Base-by-base conservation (phyloP, 1,140 invertebrate species). In the Camponotus vicinus region DNA sequence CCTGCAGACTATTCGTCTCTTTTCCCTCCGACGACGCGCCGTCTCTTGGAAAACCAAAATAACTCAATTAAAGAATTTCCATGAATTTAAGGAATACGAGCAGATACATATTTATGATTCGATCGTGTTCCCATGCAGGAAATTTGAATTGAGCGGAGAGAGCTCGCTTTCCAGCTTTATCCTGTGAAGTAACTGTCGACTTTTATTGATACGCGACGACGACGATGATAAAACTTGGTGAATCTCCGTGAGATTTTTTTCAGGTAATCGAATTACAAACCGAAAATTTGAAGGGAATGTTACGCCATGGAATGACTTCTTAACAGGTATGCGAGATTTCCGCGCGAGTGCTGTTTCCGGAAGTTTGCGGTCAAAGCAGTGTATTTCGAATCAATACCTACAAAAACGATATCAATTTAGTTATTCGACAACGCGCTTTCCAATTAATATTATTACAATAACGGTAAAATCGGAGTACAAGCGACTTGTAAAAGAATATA, bases 21-120 rank as follows among this genome's bases (percentile, higher is more conserved):
- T 75, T 69, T 85, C n/a, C 8, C 61, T 52, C 21, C 85, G 37
- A 34, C 77, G 73, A 7, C 45, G 70, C 82, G 45, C 27, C 76
- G 61, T 49, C 69, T 87, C 70, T 18, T 66, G 89, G 88, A 93
- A 93, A 94, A 93, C 86, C 91, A 94, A 94, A 94, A 95, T 95
- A 94, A 95, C 93, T 94, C 93, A 93, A 95, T 95, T 95, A 94
- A 94, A 94, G 93, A 94, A 95, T 94, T 94, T 95, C 93, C 94
- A 94, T 93, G 94, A 94, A 95, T 93, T 93, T 91, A 92, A 87
- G 91, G 85, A 91, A 90, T 92, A 89, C 82, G 40, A 85, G 85
- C 59, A 77, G 91, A 95, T 95, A 94, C 94, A 94, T 95, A 95
- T 95, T 95, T 95, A 95, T 95, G 94, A 95, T 94, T 89, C 64